Conservation (phyloP, 1,140 invertebrate species). For the Leptopilina clavipes region DNA sequence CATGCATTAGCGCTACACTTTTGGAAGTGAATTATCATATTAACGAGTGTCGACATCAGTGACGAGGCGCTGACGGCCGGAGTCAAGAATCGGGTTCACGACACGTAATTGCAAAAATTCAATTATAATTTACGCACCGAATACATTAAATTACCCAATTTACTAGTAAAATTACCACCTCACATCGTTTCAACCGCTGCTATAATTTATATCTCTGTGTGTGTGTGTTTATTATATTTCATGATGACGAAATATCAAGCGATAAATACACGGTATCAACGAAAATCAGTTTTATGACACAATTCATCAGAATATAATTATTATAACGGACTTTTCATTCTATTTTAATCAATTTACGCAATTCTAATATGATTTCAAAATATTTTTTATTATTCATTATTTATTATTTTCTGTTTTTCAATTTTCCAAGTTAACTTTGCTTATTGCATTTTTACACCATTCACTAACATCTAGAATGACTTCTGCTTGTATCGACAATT, state of each 20-base stretch:
- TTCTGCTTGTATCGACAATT: no score
- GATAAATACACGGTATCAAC: no score
- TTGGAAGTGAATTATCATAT: conserved; percentile 34
- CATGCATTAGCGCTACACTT: conserved; percentile 32
- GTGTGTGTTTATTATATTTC: background rate
- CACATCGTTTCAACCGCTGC: conserved; percentile 21
- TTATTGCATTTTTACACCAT: no score
- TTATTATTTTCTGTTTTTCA: no score
- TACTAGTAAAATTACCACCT: conserved; percentile 17
- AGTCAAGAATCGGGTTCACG: conserved; percentile 32
- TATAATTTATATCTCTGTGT: background rate
- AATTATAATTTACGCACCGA: conserved; percentile 46
- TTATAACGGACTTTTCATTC: no score
- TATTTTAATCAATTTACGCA: no score
- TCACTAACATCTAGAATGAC: no score
- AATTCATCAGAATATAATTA: no score
- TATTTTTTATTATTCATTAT: no score
- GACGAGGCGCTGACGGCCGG: conserved; percentile 34
- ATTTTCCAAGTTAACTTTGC: no score
- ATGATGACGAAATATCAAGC: background rate
- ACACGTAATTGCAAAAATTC: conserved; percentile 50
- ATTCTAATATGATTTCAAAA: no score
- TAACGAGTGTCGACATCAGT: conserved; percentile 23
- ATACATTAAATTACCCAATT: conserved; percentile 41
- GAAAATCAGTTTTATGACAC: no score